These are phyloP conservation scores for Acanthosepion lycidas DNA, from an alignment of 2,888 invertebrate genomes.

Conservation along the genomic window DNA sequence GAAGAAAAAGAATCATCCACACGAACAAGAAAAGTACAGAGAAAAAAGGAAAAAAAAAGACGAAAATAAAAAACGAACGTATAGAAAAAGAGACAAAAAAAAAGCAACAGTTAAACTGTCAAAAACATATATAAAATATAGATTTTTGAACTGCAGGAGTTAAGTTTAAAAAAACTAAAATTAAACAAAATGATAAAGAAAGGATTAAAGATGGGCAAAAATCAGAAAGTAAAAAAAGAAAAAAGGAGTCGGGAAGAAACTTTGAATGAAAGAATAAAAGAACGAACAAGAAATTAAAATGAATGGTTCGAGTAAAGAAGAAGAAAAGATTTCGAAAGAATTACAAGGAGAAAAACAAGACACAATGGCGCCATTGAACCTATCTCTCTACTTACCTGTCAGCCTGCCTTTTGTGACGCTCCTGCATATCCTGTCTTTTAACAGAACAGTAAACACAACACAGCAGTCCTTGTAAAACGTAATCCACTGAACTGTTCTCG, in stretches of 20 bases:
- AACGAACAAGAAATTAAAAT: not conserved
- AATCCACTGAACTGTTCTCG: slow-evolving; percentile 33
- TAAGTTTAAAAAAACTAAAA: not conserved
- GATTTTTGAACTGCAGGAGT: too few relatives aligned
- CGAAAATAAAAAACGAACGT: too few relatives aligned
- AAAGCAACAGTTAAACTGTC: too few relatives aligned
- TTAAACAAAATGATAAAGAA: not conserved
- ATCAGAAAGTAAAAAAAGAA: not conserved
- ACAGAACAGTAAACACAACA: not conserved
- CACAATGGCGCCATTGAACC: not conserved
- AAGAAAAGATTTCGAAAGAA: not conserved
- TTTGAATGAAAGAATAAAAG: not conserved
- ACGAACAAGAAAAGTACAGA: too few relatives aligned
- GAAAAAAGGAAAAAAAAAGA: too few relatives aligned
- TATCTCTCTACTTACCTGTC: not conserved
- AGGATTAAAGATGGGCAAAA: not conserved
- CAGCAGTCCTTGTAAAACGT: not conserved
- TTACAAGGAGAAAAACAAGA: not conserved
- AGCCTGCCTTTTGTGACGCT: not conserved
- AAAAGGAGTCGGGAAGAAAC: not conserved
- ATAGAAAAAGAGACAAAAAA: too few relatives aligned
- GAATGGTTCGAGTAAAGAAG: not conserved
- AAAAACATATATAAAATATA: too few relatives aligned
- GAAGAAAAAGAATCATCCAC: too few relatives aligned
- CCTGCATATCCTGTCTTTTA: not conserved